These are phyloP conservation scores for Apantesis nais DNA, from an alignment of 2,888 invertebrate genomes.

Conservation along the genomic window DNA sequence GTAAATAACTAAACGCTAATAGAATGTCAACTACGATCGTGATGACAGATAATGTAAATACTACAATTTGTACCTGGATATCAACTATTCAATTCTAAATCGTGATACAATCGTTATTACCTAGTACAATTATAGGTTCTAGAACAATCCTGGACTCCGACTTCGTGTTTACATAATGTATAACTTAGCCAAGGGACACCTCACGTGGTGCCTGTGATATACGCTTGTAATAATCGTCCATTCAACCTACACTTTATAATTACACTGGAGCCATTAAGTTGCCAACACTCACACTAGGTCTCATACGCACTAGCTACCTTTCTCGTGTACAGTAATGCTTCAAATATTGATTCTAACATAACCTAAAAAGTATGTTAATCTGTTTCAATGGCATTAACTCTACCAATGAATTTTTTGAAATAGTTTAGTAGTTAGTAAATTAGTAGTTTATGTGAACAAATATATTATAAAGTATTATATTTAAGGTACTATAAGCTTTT, in stretches of 20 bases:
- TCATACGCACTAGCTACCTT: constrained; percentile 10
- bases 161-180: constrained; percentile 54
- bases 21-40: constrained; percentile 19
- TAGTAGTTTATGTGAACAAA: neutral
- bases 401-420: neutral
- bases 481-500: neutral
- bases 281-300: constrained; percentile 19
- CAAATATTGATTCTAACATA: neutral
- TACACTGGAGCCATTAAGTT: constrained; percentile 53
- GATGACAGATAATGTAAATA: constrained; percentile 23
- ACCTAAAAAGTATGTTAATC: neutral
- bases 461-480: neutral
- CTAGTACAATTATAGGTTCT: constrained; percentile 27
- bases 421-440: neutral
- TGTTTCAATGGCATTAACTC: neutral
- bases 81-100: constrained; percentile 25
- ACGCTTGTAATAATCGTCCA: constrained; percentile 84
- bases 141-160: constrained; percentile 47
- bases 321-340: neutral
- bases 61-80: constrained; percentile 26
- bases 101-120: constrained; percentile 22
- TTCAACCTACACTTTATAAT: constrained; percentile 62
- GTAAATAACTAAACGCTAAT: constrained; percentile 29
- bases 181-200: constrained; percentile 73
- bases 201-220: constrained; percentile 75